A percentile compares a stretch with the other conserved stretches of the same genome.
Evolutionary conservation across 2,113 vertebrate genomes (phyloP).

Genomic region (Chaetodon auriga): DNA sequence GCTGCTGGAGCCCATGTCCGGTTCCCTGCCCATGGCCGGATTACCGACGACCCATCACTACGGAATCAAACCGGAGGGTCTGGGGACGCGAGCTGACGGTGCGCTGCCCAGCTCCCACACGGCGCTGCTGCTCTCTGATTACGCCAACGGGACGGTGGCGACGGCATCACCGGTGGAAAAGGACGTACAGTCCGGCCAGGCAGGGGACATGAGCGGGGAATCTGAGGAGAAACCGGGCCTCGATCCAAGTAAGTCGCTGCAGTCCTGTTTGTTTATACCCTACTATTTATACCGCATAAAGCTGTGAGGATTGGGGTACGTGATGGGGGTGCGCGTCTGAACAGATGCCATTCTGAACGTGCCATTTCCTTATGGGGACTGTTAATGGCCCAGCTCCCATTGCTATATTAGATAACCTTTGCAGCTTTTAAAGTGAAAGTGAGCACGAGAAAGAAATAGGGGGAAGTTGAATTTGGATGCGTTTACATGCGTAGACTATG

Average conservation of each 20-base stretch:
- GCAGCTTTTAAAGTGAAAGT: conserved; percentile 38
- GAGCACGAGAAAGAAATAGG: not conserved
- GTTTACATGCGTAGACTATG: not conserved
- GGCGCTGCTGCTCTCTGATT: conserved; percentile 92
- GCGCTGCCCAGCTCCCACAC: conserved; percentile 92
- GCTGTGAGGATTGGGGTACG: conserved; percentile 47
- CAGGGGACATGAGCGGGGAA: conserved; percentile 88
- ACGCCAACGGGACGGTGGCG: conserved; percentile 87
- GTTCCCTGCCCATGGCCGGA: conserved; percentile 92
- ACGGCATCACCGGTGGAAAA: conserved; percentile 91
- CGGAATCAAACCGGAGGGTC: conserved; percentile 94
- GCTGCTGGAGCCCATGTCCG: conserved; percentile 93
- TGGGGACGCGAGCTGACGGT: conserved; percentile 87
- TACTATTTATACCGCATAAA: conserved; percentile 62
- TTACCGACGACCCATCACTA: conserved; percentile 92
- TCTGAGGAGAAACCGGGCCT: conserved; percentile 90
- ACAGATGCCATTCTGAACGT: conserved; percentile 72
- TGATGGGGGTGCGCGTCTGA: conserved; percentile 54
- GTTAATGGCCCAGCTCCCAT: conserved; percentile 64
- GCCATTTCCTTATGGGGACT: conserved; percentile 71
- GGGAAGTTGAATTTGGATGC: conserved; percentile 3
- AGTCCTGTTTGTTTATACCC: conserved; percentile 50
- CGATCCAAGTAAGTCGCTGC: conserved; percentile 94
- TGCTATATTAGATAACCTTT: conserved; percentile 49
- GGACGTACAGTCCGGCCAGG: conserved; percentile 88